Conservation (phyloP, 2,113 vertebrate genomes). For the Monopterus albus region DNA sequence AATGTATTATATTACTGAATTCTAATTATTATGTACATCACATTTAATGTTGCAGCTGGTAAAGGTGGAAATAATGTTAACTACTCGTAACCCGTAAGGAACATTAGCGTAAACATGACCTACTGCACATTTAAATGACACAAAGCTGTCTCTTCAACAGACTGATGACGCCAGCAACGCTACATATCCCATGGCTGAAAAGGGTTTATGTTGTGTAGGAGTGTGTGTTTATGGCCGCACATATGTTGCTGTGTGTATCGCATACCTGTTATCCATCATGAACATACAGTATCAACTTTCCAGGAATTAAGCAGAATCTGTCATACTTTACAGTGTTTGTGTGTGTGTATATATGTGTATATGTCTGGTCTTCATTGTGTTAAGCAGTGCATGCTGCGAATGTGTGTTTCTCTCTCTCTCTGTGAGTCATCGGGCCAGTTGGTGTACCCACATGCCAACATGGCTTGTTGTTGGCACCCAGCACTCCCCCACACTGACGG, state of each 20-base stretch:
- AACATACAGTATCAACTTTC: neutral
- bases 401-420: conserved; percentile 51
- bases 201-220: neutral
- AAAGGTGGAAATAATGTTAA: too few species aligned
- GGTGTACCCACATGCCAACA: conserved; percentile 73
- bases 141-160: too few species aligned
- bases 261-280: neutral
- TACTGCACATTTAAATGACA: too few species aligned
- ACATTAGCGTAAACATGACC: too few species aligned
- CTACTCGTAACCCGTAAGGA: too few species aligned
- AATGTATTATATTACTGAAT: too few species aligned
- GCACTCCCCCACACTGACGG: conserved; percentile 59
- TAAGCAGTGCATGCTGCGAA: conserved; percentile 6
- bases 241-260: neutral
- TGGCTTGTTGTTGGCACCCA: conserved; percentile 53
- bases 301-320: neutral
- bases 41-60: too few species aligned
- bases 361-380: conserved; percentile 23
- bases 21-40: too few species aligned
- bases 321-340: neutral
- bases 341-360: conserved; percentile 14
- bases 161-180: too few species aligned
- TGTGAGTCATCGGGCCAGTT: conserved; percentile 76
- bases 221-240: neutral
- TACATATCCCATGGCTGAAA: too few species aligned